Base-by-base conservation (phyloP, 1,140 invertebrate genomes). In the Lucilia cuprina region DNA sequence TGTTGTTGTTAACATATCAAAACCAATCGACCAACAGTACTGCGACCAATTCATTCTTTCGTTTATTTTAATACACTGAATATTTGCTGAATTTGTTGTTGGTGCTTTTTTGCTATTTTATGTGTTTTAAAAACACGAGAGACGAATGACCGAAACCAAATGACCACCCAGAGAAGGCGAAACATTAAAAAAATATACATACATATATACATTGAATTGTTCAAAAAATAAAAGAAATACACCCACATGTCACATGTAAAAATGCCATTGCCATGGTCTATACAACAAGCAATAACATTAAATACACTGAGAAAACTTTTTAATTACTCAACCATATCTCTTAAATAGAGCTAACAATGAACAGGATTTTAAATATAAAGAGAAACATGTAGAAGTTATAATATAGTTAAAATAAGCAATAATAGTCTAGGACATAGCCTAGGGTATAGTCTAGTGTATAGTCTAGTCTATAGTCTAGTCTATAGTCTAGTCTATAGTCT, bases 191-290 rank as follows among this genome's bases (percentile, higher is more conserved):
- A 60, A n/a, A 60, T 12, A 60, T 14, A 0, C 7, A 0, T 14
- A 60, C 14, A 60, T 14, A 60, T 30, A 3, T 30, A 60, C 3
- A 60, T 60, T 1, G n/a, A 60, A 30, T 30, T 30, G 25, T 30
- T 2, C 25, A 30, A 60, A 17, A 17, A 60, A 60, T 17, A 60
- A 60, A 60, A 60, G 14, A 60, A n/a, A 17, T n/a, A 70, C 65
- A 19, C 65, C n/a, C 60, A 70, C 65, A 70, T 25, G 19, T 70
- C 19, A 70, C 65, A 70, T 70, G 65, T 70, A 70, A 70, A 70
- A 70, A 70, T 70, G 65, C 65, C 65, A 70, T 70, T 70, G 65
- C 65, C 65, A 70, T 70, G 65, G 65, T 70, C 65, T 70, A 70
- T 70, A 70, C 65, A 70, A 21, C 65, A 70, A 60, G 19, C 65